Evolutionary conservation across 2,888 invertebrate species (phyloP).

Genomic region (Ormyrus pomaceus): DNA sequence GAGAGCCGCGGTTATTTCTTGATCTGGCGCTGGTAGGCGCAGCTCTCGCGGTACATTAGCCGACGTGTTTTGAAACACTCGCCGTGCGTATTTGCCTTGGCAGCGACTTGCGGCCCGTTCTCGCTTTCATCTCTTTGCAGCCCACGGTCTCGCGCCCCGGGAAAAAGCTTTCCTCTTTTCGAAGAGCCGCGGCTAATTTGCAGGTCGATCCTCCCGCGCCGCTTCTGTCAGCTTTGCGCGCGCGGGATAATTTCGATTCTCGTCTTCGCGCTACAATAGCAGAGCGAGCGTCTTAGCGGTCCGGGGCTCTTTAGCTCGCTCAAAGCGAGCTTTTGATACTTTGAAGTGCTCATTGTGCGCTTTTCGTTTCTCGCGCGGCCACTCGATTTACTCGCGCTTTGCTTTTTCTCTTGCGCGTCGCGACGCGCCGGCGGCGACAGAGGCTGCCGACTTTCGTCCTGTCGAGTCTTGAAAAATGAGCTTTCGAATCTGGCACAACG

Average conservation of each 20-base stretch:
- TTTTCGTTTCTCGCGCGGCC: conserved; percentile 12
- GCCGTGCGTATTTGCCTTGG: conserved; percentile 73
- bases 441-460: conserved; percentile 7
- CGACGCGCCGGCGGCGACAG: background rate
- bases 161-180: conserved; percentile 45
- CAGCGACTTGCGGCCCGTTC: conserved; percentile 62
- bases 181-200: conserved; percentile 59
- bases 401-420: background rate
- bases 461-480: conserved; percentile 39
- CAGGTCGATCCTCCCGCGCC: conserved; percentile 55
- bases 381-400: conserved; percentile 38
- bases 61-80: conserved; percentile 75
- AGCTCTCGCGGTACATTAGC: conserved; percentile 69
- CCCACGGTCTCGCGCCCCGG: conserved; percentile 37
- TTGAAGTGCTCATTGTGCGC: conserved; percentile 41
- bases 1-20: conserved; percentile 64
- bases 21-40: conserved; percentile 62
- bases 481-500: conserved; percentile 8
- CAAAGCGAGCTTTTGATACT: conserved; percentile 42
- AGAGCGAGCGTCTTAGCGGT: background rate
- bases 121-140: conserved; percentile 69
- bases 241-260: conserved; percentile 35
- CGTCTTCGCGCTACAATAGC: conserved; percentile 24
- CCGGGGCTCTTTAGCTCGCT: conserved; percentile 19
- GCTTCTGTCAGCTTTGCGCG: conserved; percentile 28